A percentile compares a stretch with the other conserved stretches of the same genome.
These are phyloP conservation scores for Brotula barbata DNA, from an alignment of 2,797 vertebrate species.

Conservation along the genomic window DNA sequence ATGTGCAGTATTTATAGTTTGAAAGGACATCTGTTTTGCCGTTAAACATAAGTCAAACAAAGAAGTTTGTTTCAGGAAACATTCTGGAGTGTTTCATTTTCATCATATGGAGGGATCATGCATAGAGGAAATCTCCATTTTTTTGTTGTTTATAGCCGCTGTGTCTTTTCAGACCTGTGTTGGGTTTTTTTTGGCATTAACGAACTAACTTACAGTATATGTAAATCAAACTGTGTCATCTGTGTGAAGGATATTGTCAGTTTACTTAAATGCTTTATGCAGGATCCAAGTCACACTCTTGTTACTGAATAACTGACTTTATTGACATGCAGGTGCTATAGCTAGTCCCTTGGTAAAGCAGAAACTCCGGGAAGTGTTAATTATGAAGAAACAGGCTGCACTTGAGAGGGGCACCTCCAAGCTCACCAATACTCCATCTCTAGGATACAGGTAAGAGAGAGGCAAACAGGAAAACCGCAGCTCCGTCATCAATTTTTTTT, in stretches of 20 bases:
- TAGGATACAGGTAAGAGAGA: conserved; percentile 65
- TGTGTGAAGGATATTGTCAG: too few species aligned
- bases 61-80: conserved; percentile 36
- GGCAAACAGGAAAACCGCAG: background rate
- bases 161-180: too few species aligned
- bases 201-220: too few species aligned
- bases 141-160: background rate
- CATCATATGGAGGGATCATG: conserved; percentile 25
- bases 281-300: conserved; percentile 10
- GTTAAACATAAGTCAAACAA: conserved; percentile 36
- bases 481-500: background rate
- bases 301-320: conserved; percentile 25
- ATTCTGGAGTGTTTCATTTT: conserved; percentile 18
- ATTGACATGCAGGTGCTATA: conserved; percentile 80
- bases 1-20: conserved; percentile 38
- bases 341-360: conserved; percentile 89
- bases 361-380: conserved; percentile 83
- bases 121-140: conserved; percentile 4
- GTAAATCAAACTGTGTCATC: too few species aligned
- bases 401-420: conserved; percentile 77
- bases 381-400: conserved; percentile 85
- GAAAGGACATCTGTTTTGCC: conserved; percentile 46
- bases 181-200: too few species aligned
- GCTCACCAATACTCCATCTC: conserved; percentile 54
- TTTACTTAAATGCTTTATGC: background rate